Conservation (phyloP, 2,797 vertebrate genomes). For the Momotus momota region DNA sequence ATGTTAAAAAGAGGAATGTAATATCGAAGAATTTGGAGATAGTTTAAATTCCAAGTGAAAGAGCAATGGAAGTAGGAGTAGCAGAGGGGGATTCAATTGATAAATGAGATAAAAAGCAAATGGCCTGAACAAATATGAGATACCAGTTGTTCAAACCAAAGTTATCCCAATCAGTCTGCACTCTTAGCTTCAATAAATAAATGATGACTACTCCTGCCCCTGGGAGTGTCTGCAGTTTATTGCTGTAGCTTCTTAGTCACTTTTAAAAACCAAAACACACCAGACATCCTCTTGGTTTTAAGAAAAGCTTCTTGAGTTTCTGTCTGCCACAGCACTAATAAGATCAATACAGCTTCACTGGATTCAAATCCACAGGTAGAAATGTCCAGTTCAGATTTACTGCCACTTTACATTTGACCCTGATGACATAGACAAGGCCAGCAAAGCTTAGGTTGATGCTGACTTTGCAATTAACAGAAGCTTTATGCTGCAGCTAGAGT, state of each 20-base stretch:
- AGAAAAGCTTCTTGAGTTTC: neutral
- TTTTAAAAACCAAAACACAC: neutral
- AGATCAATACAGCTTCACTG: neutral
- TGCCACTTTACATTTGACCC: neutral
- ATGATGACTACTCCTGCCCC: neutral
- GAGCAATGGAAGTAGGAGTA: neutral
- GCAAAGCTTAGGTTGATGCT: neutral
- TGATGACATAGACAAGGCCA: neutral
- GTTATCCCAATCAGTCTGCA: neutral
- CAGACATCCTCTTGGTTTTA: neutral
- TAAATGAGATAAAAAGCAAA: neutral
- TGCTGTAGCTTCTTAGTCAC: neutral
- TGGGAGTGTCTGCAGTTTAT: neutral
- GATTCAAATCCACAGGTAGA: neutral
- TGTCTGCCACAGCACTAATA: neutral
- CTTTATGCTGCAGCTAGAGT: neutral
- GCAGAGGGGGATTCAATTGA: neutral
- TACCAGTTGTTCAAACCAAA: neutral
- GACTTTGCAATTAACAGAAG: neutral
- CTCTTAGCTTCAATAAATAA: neutral
- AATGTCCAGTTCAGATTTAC: neutral
- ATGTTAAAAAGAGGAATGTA: neutral
- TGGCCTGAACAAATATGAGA: neutral
- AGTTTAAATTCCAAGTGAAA: neutral
- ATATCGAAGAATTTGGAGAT: neutral